phyloP scores from a whole-genome alignment of 1,140 invertebrate species.

The Pollicipes pollicipes region DNA sequence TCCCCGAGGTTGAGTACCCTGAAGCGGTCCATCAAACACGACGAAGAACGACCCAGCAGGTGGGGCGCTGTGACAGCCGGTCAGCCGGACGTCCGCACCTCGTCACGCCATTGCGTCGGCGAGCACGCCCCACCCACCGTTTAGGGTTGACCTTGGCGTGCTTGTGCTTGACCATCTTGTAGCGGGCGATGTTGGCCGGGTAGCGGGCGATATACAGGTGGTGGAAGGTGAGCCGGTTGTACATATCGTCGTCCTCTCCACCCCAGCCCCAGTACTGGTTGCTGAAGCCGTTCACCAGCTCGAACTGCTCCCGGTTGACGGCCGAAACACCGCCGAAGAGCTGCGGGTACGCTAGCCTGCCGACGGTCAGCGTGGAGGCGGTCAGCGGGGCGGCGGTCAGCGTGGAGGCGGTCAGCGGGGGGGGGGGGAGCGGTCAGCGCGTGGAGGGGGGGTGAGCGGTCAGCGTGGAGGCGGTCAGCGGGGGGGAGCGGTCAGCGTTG shows the following conservation, averaged over 20 bases:
- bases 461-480: no score
- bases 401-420: no score
- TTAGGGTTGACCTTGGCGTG: not conserved
- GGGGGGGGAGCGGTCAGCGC: not conserved
- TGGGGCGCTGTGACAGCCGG: no score
- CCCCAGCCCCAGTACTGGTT: slow-evolving; percentile 31
- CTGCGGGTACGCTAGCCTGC: not conserved
- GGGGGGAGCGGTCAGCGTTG: no score
- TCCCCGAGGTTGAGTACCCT: no score
- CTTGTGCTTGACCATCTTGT: slow-evolving; percentile 75
- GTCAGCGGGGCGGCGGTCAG: no score
- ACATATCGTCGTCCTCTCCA: slow-evolving; percentile 32
- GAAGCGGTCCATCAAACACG: no score
- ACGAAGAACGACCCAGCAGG: no score
- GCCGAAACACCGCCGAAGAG: slow-evolving; percentile 58
- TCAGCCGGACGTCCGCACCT: no score
- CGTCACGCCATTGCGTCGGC: no score
- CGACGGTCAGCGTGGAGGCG: no score
- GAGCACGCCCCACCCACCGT: not conserved
- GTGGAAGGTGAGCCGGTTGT: slow-evolving; percentile 13
- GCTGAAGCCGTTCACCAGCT: slow-evolving; percentile 29
- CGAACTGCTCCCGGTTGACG: slow-evolving; percentile 59
- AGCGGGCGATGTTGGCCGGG: slow-evolving; percentile 65
- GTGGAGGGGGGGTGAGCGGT: no score
- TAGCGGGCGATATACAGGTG: slow-evolving; percentile 41